Evolutionary conservation across 2,888 invertebrate genomes (phyloP).

Genomic region (Eupsilia transversa): DNA sequence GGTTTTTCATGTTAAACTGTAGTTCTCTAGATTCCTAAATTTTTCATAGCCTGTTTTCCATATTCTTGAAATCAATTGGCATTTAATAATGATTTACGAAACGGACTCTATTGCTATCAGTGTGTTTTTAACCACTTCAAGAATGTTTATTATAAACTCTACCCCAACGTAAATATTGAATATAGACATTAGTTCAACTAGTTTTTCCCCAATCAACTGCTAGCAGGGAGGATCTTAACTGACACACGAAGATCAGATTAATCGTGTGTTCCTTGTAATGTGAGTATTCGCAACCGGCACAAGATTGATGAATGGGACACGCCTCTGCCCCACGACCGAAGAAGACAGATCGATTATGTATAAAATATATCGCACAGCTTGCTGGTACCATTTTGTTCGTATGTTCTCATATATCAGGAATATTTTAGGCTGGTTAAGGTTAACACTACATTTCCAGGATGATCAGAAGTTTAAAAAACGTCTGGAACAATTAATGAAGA

Average conservation of each 20-base stretch:
- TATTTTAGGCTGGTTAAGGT: slow-evolving; percentile 5
- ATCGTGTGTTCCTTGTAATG: slow-evolving; percentile 68
- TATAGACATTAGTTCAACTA: slow-evolving; percentile 30
- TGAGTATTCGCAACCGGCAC: slow-evolving; percentile 61
- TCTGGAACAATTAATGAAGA: background rate
- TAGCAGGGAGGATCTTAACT: slow-evolving; percentile 48
- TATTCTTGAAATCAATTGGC: background rate
- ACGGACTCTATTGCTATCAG: background rate
- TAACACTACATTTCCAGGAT: background rate
- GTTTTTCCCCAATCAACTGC: slow-evolving; percentile 47
- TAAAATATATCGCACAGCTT: slow-evolving; percentile 57
- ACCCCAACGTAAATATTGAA: background rate
- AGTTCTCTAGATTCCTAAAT: background rate
- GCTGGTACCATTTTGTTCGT: slow-evolving; percentile 28
- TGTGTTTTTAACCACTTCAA: background rate
- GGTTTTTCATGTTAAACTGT: background rate
- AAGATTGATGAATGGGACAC: slow-evolving; percentile 68
- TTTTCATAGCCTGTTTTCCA: too few species aligned
- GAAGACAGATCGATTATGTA: slow-evolving; percentile 66
- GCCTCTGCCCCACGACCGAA: slow-evolving; percentile 58
- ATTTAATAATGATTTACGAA: background rate
- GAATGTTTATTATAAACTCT: background rate
- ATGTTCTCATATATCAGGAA: slow-evolving; percentile 20
- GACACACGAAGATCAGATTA: slow-evolving; percentile 68
- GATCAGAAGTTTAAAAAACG: background rate